Base-by-base conservation (phyloP, 2,888 invertebrate genomes). In the Cyclophora albipunctata region DNA sequence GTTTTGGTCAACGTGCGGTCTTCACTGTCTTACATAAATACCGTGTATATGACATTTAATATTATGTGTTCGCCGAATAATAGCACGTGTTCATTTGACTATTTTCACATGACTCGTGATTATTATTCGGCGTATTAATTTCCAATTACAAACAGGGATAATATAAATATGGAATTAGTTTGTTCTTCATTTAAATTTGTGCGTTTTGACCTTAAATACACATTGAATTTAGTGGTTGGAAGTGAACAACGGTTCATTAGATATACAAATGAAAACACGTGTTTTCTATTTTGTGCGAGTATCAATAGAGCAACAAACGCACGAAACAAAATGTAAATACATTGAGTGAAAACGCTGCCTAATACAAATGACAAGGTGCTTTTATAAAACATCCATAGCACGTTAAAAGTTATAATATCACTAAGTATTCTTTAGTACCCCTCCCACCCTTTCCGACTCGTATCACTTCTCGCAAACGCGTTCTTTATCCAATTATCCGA, bases 401-500 rank as follows among this genome's bases (percentile, higher is more conserved):
- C 37, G 37, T 66, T 64, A 63, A 62, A 63, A 64, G 59, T 60
- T 60, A 67, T 65, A 65, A 69, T 63, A 70, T 72, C 69, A 73
- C 73, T 37, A 43, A 69, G 66, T 67, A 60, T 69, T 68, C 71
- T 69, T 71, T 66, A 63, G 63, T 63, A 57, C 59, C 58, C 57
- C 62, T 63, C 67, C 67, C 71, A 73, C 71, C 69, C 68, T 70
- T 81, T 79, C 80, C 81, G 72, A 71, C 69, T 75, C 81, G 84
- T 81, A 86, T 85, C 85, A 86, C 78, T 78, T 81, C 80, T 78
- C 84, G 79, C 79, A 74, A 81, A 79, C 78, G 81, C 85, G 83
- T 85, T 87, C 84, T 85, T 86, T 85, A 89, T 87, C 88, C 89
- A 89, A 89, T 89, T 89, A 89, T 83, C 81, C 80, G 81, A 74